Percentiles rank a stretch among this genome's conserved stretches.
Evolutionary conservation across 2,113 vertebrate genomes (phyloP).

Genomic region (Sminthopsis crassicaudata): DNA sequence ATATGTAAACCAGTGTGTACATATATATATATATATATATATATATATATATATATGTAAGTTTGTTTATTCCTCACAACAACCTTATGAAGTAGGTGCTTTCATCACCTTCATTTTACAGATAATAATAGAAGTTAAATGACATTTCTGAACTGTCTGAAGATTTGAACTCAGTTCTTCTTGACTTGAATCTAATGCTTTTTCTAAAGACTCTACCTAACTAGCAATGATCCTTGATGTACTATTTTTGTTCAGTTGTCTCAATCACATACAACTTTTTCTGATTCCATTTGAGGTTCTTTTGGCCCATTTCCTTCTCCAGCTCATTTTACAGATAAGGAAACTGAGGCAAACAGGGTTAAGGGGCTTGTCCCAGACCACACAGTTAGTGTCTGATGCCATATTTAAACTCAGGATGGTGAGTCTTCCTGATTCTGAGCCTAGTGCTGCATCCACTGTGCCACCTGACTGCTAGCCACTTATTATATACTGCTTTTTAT

Average conservation of each 20-base stretch:
- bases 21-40: too few species aligned
- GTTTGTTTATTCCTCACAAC: too few species aligned
- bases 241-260: neutral
- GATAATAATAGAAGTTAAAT: too few species aligned
- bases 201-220: neutral
- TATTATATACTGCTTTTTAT: neutral
- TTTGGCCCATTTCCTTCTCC: neutral
- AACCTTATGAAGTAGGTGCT: too few species aligned
- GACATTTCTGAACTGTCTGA: too few species aligned
- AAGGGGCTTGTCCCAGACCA: neutral
- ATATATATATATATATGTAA: too few species aligned
- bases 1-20: too few species aligned
- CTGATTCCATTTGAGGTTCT: neutral
- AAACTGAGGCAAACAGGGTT: neutral
- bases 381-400: too few species aligned
- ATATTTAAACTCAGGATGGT: neutral
- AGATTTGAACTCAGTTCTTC: neutral
- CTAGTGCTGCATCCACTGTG: neutral
- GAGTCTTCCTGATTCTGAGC: neutral
- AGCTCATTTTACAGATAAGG: neutral
- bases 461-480: neutral
- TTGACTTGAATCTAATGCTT: neutral
- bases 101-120: too few species aligned
- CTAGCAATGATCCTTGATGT: neutral
- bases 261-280: neutral